phyloP scores from a whole-genome alignment of 2,888 invertebrate species.

The Tanytarsus gracilentus region DNA sequence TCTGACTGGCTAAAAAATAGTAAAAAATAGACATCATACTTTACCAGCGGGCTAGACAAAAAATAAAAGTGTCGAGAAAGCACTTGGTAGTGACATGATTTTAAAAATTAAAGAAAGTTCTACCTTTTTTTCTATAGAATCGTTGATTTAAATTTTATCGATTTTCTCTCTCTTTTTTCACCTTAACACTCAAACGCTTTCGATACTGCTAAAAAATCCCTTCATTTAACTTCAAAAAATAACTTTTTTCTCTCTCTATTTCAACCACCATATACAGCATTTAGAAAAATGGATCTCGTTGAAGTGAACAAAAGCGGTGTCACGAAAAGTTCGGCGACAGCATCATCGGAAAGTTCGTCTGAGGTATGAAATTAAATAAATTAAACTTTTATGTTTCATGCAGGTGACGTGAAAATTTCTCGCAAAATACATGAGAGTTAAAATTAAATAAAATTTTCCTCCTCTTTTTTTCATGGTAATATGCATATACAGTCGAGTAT shows the following conservation, averaged over 20 bases:
- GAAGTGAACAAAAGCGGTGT: slow-evolving; percentile 32
- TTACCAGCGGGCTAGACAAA: background rate
- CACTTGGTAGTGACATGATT: too few species aligned
- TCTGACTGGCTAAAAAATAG: slow-evolving; percentile 11
- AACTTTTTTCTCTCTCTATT: too few species aligned
- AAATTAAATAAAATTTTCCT: background rate
- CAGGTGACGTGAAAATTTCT: slow-evolving; percentile 1
- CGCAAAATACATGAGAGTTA: too few species aligned
- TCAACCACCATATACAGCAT: background rate
- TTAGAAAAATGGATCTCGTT: slow-evolving; percentile 32
- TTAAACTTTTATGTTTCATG: background rate
- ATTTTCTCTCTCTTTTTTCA: too few species aligned
- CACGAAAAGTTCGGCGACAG: slow-evolving; percentile 31
- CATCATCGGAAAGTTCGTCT: slow-evolving; percentile 32
- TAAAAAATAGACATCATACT: slow-evolving; percentile 7
- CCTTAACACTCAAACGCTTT: too few species aligned
- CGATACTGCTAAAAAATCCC: too few species aligned
- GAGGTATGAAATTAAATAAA: slow-evolving; percentile 31
- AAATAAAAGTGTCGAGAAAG: background rate
- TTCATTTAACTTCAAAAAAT: too few species aligned
- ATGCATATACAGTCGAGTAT: slow-evolving; percentile 32
- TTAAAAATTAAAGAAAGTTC: too few species aligned
- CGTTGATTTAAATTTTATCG: too few species aligned
- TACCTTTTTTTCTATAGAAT: too few species aligned
- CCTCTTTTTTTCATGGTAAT: background rate